Evolutionary conservation across 1,140 invertebrate genomes (phyloP), one percentile per base, ranked within the genome.

Genomic region (Bilobella aurantiaca): DNA sequence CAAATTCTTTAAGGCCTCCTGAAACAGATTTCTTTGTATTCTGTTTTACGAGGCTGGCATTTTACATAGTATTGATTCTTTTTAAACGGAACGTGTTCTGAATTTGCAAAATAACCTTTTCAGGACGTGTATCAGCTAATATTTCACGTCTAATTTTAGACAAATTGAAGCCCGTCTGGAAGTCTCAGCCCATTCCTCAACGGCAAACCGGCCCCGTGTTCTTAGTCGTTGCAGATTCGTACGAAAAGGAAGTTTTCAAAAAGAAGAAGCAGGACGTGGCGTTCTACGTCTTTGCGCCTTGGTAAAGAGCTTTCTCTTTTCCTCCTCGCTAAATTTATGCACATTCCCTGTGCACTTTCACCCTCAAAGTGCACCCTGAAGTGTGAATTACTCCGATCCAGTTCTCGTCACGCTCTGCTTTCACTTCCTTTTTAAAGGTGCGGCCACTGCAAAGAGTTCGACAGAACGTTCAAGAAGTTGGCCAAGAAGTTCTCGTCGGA

Each of bases 271-370:
- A 79, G 63, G 79, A 77, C 66, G 72, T 79, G 18, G 69, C 82
- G 0, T 74, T 82, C 58, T 78, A 80, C 62, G 78, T 82, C 65
- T 81, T 81, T 73, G 81, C 81, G 53, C 81, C 81, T 3, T 79
- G 77, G 77, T 74, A 68, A 42, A 57, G 46, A 1, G 14, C 37
- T 28, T 61, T 61, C 2, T 32, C 32, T 21, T 27, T 14, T 57
- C n/a, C n/a, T 46, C 56, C 0, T 23, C 8, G 60, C 47, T 37
- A n/a, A 18, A 34, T 23, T 27, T 57, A 64, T 1, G 25, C 28
- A 29, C n/a, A n/a, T n/a, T n/a, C n/a, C n/a, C n/a, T n/a, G n/a
- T n/a, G n/a, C n/a, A n/a, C n/a, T n/a, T n/a, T n/a, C n/a, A n/a
- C n/a, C n/a, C n/a, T n/a, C n/a, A n/a, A n/a, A n/a, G n/a, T n/a